These are phyloP conservation scores for Chelon labrosus DNA, from an alignment of 2,797 vertebrate species.

Conservation along the genomic window DNA sequence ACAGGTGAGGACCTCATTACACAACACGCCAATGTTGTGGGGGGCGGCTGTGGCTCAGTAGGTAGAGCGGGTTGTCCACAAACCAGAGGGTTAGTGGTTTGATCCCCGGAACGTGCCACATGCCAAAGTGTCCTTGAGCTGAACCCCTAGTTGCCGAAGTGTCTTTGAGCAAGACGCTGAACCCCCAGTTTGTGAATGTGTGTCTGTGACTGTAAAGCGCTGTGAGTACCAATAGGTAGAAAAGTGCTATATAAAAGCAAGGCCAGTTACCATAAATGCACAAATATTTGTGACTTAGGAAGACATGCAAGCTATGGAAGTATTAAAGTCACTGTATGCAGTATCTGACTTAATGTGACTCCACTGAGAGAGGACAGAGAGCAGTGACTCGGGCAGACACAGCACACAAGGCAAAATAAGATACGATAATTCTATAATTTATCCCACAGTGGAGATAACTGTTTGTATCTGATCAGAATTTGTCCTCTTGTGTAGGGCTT, in stretches of 20 bases:
- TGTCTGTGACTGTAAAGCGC: no score
- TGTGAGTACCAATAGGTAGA: no score
- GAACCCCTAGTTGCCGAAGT: no score
- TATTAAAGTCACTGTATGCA: slow-evolving; percentile 38
- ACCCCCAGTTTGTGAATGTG: no score
- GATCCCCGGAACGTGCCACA: no score
- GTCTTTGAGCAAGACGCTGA: no score
- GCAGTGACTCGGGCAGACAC: not conserved
- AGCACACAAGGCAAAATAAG: slow-evolving; percentile 11
- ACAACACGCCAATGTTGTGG: slow-evolving; percentile 30
- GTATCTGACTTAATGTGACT: slow-evolving; percentile 40
- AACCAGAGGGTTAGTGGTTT: no score
- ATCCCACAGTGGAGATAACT: slow-evolving; percentile 4
- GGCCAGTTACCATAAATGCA: not conserved
- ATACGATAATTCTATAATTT: slow-evolving; percentile 1
- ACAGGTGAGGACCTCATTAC: slow-evolving; percentile 76
- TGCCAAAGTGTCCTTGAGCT: no score
- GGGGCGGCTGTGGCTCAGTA: no score
- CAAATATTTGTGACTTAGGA: slow-evolving; percentile 19
- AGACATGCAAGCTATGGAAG: slow-evolving; percentile 14
- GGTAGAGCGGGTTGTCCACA: no score
- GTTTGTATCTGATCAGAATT: not conserved
- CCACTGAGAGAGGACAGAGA: slow-evolving; percentile 26
- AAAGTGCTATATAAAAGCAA: no score
- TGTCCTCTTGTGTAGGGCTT: slow-evolving; percentile 16